Conservation (phyloP, 2,113 vertebrate species). For the Rhinopithecus roxellana region DNA sequence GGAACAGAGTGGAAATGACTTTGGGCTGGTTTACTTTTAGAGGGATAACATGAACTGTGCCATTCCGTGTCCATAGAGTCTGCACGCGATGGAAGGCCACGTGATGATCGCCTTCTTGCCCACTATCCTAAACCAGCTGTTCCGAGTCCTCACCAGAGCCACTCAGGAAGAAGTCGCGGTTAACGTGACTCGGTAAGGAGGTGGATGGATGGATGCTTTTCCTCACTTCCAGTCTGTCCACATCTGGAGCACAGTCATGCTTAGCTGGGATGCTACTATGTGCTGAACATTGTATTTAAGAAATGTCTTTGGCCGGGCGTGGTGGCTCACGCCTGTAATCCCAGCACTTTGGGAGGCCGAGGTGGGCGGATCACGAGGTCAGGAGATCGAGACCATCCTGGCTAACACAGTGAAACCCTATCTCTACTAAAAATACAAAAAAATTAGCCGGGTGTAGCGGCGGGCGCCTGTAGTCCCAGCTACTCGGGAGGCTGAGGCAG, state of each 20-base stretch:
- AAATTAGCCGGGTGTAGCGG: too few relatives aligned
- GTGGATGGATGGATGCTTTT: background rate
- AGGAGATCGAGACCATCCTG: too few relatives aligned
- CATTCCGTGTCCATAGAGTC: conserved; percentile 83
- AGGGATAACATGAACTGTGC: background rate
- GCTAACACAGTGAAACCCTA: too few relatives aligned
- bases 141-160: conserved; percentile 94
- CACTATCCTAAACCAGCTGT: conserved; percentile 96
- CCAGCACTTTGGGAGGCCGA: too few relatives aligned
- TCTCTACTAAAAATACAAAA: too few relatives aligned
- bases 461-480: too few relatives aligned
- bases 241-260: background rate
- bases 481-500: too few relatives aligned
- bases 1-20: background rate
- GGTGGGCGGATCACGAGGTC: too few relatives aligned
- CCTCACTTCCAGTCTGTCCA: conserved; percentile 27
- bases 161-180: conserved; percentile 96
- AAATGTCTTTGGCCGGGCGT: background rate
- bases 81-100: conserved; percentile 97
- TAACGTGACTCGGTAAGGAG: conserved; percentile 94
- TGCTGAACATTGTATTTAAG: background rate
- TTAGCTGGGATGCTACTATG: background rate
- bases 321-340: too few relatives aligned
- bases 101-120: conserved; percentile 99
- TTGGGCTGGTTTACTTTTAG: background rate